phyloP scores from a whole-genome alignment of 35 echinoderm and acorn worm species.

The Patiria miniata region DNA sequence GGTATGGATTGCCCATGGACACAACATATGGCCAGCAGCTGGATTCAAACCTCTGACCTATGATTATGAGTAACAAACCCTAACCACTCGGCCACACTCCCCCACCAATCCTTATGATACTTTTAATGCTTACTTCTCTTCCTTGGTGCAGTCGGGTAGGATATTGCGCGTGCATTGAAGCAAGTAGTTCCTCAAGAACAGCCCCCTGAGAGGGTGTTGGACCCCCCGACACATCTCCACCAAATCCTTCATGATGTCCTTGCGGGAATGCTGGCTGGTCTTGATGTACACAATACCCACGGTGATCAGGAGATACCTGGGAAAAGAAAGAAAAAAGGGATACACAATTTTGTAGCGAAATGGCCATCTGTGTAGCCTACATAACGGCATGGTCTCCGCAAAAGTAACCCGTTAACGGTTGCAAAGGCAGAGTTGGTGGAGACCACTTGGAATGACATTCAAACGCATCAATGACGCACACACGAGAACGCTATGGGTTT shows the following conservation, averaged over 20 bases:
- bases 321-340: not conserved
- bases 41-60: too few relatives aligned
- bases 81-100: too few relatives aligned
- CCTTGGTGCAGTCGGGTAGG: constrained; percentile 77
- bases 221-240: constrained; percentile 99
- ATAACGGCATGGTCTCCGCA: too few relatives aligned
- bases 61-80: too few relatives aligned
- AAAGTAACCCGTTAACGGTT: too few relatives aligned
- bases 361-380: not conserved
- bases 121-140: constrained; percentile 65
- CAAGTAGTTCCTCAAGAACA: constrained; percentile 92
- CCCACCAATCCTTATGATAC: too few relatives aligned
- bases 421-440: too few relatives aligned
- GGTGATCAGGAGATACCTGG: constrained; percentile 88
- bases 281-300: constrained; percentile 98
- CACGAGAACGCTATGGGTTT: too few relatives aligned
- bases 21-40: too few relatives aligned
- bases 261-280: constrained; percentile 76
- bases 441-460: too few relatives aligned
- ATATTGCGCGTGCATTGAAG: constrained; percentile 96
- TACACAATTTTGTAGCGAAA: not conserved
- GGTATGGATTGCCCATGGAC: too few relatives aligned
- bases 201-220: constrained; percentile 88
- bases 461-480: too few relatives aligned
- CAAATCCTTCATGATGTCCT: constrained; percentile 98